phyloP scores from a whole-genome alignment of 2,888 invertebrate genomes.

The Melolontha melolontha region DNA sequence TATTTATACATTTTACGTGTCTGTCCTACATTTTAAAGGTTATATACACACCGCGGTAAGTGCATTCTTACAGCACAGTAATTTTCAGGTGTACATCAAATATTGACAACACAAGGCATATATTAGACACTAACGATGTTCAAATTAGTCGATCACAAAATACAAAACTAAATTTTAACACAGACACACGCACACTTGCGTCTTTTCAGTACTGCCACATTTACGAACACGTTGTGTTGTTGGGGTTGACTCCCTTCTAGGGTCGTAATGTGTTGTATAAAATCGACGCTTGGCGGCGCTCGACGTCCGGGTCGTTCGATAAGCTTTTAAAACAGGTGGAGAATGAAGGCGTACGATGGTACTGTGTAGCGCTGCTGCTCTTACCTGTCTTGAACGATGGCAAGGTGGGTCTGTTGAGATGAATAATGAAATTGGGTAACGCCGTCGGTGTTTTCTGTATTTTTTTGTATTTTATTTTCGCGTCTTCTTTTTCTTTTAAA shows the following conservation, averaged over 20 bases:
- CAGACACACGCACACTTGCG: not conserved
- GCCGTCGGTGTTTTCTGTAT: no score
- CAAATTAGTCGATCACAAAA: not conserved
- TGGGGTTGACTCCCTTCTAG: constrained; percentile 64
- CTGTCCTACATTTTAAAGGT: no score
- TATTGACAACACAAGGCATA: not conserved
- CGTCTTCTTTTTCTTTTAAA: no score
- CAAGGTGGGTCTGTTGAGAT: no score
- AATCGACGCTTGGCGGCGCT: constrained; percentile 62
- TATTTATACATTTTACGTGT: no score
- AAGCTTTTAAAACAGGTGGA: constrained; percentile 52
- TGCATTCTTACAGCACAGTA: no score
- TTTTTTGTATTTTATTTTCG: no score
- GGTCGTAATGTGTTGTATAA: constrained; percentile 51
- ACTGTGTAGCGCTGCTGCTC: not conserved
- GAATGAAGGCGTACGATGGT: constrained; percentile 43
- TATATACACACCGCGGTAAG: no score
- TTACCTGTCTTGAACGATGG: no score
- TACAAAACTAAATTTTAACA: constrained; percentile 37
- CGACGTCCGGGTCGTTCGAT: constrained; percentile 59
- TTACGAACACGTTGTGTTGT: constrained; percentile 61
- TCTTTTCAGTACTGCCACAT: constrained; percentile 56
- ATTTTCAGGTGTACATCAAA: not conserved
- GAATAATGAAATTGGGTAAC: no score
- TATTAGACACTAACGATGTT: constrained; percentile 4